Conservation (phyloP, 2,797 vertebrate species). For the Intellagama lesueurii region DNA sequence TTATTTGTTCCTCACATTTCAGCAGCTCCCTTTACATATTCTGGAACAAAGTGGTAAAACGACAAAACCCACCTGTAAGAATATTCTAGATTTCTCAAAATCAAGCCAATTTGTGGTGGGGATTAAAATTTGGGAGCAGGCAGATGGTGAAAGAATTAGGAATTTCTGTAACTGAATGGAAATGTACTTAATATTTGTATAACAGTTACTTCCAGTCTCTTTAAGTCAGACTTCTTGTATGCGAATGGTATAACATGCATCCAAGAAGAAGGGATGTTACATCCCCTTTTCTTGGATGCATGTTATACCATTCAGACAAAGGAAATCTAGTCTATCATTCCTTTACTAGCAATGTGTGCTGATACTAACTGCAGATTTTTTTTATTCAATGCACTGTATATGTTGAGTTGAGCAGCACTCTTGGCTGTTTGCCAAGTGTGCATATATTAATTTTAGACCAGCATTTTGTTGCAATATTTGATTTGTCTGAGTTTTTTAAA, state of each 20-base stretch:
- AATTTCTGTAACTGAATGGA: not conserved
- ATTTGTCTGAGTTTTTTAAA: no score
- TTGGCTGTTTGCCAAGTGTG: no score
- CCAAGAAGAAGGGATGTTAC: not conserved
- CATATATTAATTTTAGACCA: no score
- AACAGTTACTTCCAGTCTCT: not conserved
- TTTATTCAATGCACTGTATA: no score
- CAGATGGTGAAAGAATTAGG: not conserved
- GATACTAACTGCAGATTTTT: no score
- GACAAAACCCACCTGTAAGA: not conserved
- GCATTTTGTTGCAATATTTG: no score
- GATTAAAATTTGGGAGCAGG: not conserved
- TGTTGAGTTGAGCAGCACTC: no score
- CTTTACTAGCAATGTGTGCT: no score
- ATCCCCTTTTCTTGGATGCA: no score
- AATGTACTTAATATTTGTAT: no score
- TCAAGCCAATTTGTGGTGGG: not conserved
- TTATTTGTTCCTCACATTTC: not conserved
- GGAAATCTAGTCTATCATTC: no score
- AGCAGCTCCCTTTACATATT: not conserved
- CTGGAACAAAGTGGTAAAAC: not conserved
- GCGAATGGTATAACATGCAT: not conserved
- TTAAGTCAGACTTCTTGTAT: not conserved
- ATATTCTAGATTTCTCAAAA: not conserved
- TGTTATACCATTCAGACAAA: no score